phyloP scores from a whole-genome alignment of 2,797 vertebrate species.

The Thalassophryne amazonica region DNA sequence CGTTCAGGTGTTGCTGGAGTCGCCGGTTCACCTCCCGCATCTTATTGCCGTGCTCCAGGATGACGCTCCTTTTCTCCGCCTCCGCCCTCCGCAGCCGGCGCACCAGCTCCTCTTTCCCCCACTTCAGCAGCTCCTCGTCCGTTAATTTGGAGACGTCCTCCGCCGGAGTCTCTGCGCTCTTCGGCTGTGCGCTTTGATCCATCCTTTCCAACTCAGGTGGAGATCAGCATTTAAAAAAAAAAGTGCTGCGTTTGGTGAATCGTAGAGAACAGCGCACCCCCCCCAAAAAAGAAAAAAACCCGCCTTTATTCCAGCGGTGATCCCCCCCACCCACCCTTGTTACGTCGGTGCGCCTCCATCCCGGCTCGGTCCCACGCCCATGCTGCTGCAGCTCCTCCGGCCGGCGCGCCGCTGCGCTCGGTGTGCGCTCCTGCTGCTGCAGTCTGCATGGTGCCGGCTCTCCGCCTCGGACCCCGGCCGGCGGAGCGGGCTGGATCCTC shows the following conservation, averaged over 20 bases:
- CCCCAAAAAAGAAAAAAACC: constrained; percentile 15
- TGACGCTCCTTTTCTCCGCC: constrained; percentile 92
- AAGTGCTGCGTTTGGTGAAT: constrained; percentile 16
- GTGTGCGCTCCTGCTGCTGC: constrained; percentile 1
- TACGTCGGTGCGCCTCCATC: constrained; percentile 6
- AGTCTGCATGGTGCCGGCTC: constrained; percentile 26
- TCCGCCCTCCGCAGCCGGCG: constrained; percentile 88
- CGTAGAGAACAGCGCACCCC: constrained; percentile 6
- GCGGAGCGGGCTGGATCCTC: constrained; percentile 27
- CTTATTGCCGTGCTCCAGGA: constrained; percentile 95
- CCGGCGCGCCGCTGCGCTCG: constrained; percentile 4
- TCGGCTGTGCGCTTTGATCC: constrained; percentile 68
- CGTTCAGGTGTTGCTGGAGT: constrained; percentile 93
- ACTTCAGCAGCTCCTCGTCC: constrained; percentile 90
- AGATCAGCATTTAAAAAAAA: neutral
- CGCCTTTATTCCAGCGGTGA: constrained; percentile 24
- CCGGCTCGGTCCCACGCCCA: constrained; percentile 31
- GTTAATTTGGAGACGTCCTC: constrained; percentile 90
- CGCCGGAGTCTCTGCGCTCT: constrained; percentile 70
- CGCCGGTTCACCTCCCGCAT: constrained; percentile 96
- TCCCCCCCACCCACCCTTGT: constrained; percentile 7
- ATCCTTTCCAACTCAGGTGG: constrained; percentile 48
- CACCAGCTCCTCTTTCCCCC: constrained; percentile 93
- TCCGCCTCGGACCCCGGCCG: constrained; percentile 33
- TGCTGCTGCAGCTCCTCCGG: constrained; percentile 31